Evolutionary conservation across 2,888 invertebrate species (phyloP).

Genomic region (Metallyticus violacea): DNA sequence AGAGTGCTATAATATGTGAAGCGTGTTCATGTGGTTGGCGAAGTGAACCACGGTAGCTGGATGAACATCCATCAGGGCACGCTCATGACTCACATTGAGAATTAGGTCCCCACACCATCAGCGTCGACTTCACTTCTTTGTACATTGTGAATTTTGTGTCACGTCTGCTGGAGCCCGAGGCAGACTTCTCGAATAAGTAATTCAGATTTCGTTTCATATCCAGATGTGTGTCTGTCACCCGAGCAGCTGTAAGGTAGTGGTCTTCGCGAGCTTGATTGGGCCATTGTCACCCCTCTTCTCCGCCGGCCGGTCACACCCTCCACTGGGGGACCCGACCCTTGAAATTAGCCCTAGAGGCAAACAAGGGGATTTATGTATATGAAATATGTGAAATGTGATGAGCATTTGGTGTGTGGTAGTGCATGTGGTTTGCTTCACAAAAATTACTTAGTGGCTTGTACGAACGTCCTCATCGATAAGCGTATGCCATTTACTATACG

Average conservation of each 20-base stretch:
- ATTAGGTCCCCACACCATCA: background rate
- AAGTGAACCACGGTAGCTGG: too few relatives aligned
- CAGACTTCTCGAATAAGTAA: conserved; percentile 10
- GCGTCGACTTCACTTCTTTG: background rate
- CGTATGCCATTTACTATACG: too few relatives aligned
- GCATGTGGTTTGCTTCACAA: background rate
- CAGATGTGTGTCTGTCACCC: conserved; percentile 11
- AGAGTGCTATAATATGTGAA: too few relatives aligned
- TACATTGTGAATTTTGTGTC: background rate
- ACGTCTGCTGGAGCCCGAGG: background rate
- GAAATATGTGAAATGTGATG: conserved; percentile 12
- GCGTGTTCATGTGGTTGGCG: too few relatives aligned
- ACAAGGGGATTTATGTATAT: conserved; percentile 15
- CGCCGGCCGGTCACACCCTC: background rate
- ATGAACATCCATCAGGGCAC: too few relatives aligned
- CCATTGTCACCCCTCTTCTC: conserved; percentile 6
- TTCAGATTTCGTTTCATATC: conserved; percentile 23
- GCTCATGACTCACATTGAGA: background rate
- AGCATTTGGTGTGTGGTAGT: background rate
- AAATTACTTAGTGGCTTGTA: too few relatives aligned
- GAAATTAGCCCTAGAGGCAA: conserved; percentile 17
- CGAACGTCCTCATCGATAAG: too few relatives aligned
- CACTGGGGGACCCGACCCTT: conserved; percentile 3
- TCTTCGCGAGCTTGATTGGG: background rate
- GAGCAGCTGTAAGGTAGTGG: background rate